Evolutionary conservation across 2,113 vertebrate species (phyloP), one percentile per base, ranked within the genome.

Genomic region (Sander lucioperca): DNA sequence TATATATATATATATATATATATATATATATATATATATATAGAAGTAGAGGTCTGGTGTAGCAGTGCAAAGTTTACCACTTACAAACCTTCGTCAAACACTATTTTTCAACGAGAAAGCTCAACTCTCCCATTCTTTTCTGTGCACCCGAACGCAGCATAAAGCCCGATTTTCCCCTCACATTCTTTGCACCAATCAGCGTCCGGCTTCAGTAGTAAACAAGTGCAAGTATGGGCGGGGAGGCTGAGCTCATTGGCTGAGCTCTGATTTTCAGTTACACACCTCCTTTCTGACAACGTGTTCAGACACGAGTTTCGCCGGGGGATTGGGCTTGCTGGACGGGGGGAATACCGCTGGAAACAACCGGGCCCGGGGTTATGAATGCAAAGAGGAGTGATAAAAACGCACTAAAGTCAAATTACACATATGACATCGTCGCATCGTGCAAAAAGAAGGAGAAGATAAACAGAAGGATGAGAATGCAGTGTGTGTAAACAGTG

Each of bases 211-310:
- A 18, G 89, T 93, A 88, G 94, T 95, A 95, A 95, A 95, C 94
- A 95, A 94, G 90, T 48, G 63, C 8, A 85, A 33, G 83, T 68
- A 82, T 86, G 81, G 93, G 92, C 68, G 88, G 79, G 58, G 23
- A 14, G 33, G 13, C 25, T 12, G 21, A 53, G 64, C 87, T 79
- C 59, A 95, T 96, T 96, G 95, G 95, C 87, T 66, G 56, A 14
- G 33, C 59, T 10, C 64, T 33, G 58, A 3, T 53, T 74, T 33
- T 62, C 65, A 56, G 63, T 56, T 2, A 88, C 86, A 94, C 95
- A 94, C 94, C 94, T 90, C 89, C 89, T 77, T 74, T 59, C 68
- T 54, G 86, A 75, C 94, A 95, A 95, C 94, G 95, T 96, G 95
- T 95, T 91, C 87, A 53, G 91, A 88, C 95, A 95, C 94, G 95